phyloP scores from a whole-genome alignment of 2,888 invertebrate genomes.

The Danaus chrysippus region DNA sequence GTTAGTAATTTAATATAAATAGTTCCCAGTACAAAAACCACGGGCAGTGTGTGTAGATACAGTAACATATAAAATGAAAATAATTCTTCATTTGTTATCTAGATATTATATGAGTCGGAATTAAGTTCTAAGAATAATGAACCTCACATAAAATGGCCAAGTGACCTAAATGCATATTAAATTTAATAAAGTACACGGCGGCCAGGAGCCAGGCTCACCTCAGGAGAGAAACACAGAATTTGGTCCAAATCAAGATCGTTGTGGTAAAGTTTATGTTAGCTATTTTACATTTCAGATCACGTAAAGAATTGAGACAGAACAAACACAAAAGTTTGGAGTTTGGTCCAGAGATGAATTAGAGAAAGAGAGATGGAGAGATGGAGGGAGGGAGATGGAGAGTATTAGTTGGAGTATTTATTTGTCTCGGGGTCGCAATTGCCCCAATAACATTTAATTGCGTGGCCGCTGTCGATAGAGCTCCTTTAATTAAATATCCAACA shows the following conservation, averaged over 20 bases:
- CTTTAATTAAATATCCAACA: slow-evolving; percentile 50
- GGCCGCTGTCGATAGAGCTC: slow-evolving; percentile 13
- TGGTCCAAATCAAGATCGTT: neutral
- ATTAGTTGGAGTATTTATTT: neutral
- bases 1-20: slow-evolving; percentile 16
- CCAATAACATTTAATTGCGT: slow-evolving; percentile 42
- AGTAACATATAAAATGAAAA: neutral
- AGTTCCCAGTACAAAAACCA: too few relatives aligned
- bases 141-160: neutral
- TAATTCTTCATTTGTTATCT: neutral
- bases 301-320: slow-evolving; percentile 8
- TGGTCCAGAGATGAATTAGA: neutral
- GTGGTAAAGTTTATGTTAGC: slow-evolving; percentile 1
- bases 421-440: slow-evolving; percentile 36
- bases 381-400: neutral
- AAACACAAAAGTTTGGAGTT: slow-evolving; percentile 3
- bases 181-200: neutral
- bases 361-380: neutral
- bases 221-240: neutral
- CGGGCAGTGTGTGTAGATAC: neutral
- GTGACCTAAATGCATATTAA: neutral
- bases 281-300: slow-evolving; percentile 11
- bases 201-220: neutral
- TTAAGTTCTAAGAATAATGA: neutral
- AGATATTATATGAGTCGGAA: too few relatives aligned